Percentiles rank a stretch among this genome's conserved stretches.
Evolutionary conservation across 2,888 invertebrate species (phyloP).

Genomic region (Hyles lineata): DNA sequence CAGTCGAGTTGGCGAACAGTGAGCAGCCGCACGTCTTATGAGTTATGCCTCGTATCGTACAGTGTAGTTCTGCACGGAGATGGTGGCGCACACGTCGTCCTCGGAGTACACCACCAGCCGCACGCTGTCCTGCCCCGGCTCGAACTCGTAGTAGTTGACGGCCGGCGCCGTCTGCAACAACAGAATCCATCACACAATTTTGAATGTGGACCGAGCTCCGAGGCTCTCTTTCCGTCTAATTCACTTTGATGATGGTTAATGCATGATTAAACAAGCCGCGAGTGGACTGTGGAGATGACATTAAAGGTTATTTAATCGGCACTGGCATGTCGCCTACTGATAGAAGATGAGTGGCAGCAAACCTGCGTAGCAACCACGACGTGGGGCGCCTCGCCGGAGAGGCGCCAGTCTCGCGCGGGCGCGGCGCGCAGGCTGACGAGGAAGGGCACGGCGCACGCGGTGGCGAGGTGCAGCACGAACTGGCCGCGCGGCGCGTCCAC

Average conservation of each 20-base stretch:
- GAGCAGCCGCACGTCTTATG: not conserved
- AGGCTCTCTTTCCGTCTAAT: too few species aligned
- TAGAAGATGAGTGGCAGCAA: not conserved
- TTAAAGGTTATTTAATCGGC: too few species aligned
- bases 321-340: not conserved
- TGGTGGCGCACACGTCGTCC: constrained; percentile 68
- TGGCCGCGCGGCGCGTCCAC: constrained; percentile 44
- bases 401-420: constrained; percentile 56
- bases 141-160: constrained; percentile 62
- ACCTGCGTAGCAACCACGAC: constrained; percentile 51
- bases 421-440: constrained; percentile 53
- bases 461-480: constrained; percentile 70
- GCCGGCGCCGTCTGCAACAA: constrained; percentile 60
- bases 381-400: constrained; percentile 47
- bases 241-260: too few species aligned
- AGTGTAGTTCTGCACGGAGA: constrained; percentile 68
- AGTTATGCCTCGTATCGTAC: constrained; percentile 43
- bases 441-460: constrained; percentile 58
- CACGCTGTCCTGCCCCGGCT: constrained; percentile 57
- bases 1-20: constrained; percentile 13
- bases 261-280: too few species aligned
- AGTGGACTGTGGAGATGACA: too few species aligned
- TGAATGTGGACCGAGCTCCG: too few species aligned
- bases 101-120: constrained; percentile 63
- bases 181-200: not conserved